Percentiles rank a stretch among this genome's conserved stretches.
Evolutionary conservation across 2,888 invertebrate species (phyloP).

Genomic region (Pinctada fucata): DNA sequence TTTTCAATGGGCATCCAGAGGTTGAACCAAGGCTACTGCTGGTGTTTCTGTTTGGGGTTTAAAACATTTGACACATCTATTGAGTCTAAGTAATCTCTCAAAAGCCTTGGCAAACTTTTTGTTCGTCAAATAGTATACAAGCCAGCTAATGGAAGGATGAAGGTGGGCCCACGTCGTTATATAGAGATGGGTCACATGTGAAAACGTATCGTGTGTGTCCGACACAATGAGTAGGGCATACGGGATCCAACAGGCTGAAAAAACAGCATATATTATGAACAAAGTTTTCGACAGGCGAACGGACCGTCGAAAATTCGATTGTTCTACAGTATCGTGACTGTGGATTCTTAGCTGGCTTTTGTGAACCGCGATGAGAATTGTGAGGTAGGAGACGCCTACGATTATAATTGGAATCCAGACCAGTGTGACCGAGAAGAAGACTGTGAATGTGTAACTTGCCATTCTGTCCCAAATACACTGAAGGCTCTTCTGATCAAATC

Average conservation of each 20-base stretch:
- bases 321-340: background rate
- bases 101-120: slow-evolving; percentile 46
- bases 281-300: slow-evolving; percentile 57
- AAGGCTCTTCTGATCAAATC: slow-evolving; percentile 58
- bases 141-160: slow-evolving; percentile 58
- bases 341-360: slow-evolving; percentile 30
- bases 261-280: slow-evolving; percentile 62
- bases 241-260: slow-evolving; percentile 63
- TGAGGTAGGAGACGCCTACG: slow-evolving; percentile 54
- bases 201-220: slow-evolving; percentile 55
- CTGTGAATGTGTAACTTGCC: slow-evolving; percentile 58
- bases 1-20: too few relatives aligned
- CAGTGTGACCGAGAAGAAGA: slow-evolving; percentile 57
- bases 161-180: slow-evolving; percentile 56
- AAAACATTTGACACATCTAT: background rate
- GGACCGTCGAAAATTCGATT: background rate
- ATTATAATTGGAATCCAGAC: slow-evolving; percentile 60
- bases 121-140: slow-evolving; percentile 56
- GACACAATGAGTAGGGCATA: slow-evolving; percentile 59
- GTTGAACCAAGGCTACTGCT: too few relatives aligned
- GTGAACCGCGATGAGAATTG: slow-evolving; percentile 49
- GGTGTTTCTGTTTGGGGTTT: too few relatives aligned
- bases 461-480: slow-evolving; percentile 67
- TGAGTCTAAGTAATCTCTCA: slow-evolving; percentile 24
- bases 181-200: slow-evolving; percentile 56